Evolutionary conservation across 2,113 vertebrate genomes (phyloP).

Genomic region (Pampusana beccarii): DNA sequence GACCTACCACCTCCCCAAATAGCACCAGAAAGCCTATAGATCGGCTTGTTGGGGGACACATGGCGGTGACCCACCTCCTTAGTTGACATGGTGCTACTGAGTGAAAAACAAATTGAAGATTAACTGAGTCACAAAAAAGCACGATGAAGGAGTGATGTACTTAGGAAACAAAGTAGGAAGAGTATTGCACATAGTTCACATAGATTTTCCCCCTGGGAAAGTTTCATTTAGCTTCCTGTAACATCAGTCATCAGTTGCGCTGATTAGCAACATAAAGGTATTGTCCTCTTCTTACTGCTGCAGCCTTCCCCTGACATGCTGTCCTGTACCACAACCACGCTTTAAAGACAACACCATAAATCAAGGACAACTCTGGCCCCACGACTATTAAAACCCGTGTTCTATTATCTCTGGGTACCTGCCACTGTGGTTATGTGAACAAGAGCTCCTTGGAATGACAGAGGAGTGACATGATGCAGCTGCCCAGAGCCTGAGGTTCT

Average conservation of each 20-base stretch:
- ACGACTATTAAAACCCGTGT: background rate
- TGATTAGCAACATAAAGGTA: rapidly evolving
- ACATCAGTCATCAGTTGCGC: background rate
- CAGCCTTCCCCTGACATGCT: background rate
- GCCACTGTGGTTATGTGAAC: background rate
- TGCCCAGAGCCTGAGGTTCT: background rate
- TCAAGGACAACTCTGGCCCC: background rate
- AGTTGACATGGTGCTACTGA: background rate
- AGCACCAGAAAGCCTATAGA: background rate
- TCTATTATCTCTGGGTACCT: background rate
- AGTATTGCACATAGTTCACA: background rate
- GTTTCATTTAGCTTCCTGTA: background rate
- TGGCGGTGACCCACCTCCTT: rapidly evolving
- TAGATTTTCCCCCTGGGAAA: background rate
- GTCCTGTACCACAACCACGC: background rate
- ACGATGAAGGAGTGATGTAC: background rate
- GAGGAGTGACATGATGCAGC: background rate
- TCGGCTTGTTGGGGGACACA: rapidly evolving
- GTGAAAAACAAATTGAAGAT: background rate
- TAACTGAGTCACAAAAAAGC: background rate
- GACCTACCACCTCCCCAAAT: background rate
- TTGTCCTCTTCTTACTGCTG: background rate
- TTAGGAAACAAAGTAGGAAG: background rate
- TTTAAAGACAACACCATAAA: background rate
- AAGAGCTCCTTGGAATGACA: background rate